phyloP scores from a whole-genome alignment of 2,113 vertebrate species.

The Garra rufa region DNA sequence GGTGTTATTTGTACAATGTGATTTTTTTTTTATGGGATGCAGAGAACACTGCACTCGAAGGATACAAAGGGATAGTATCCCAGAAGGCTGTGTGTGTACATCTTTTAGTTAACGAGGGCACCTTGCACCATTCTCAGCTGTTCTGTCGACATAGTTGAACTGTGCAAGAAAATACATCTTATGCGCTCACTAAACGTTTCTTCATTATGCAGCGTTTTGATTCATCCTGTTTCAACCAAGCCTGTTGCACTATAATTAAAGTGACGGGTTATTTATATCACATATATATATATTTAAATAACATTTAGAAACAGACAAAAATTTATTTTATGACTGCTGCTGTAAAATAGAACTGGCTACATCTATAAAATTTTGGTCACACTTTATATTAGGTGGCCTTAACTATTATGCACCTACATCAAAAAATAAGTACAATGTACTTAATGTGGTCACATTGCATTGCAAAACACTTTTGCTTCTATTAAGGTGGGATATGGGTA shows the following conservation, averaged over 20 bases:
- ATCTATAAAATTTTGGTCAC: no score
- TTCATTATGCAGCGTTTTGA: not conserved
- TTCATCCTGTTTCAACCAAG: not conserved
- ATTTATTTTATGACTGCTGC: not conserved
- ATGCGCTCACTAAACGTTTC: not conserved
- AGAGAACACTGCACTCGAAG: slow-evolving; percentile 64
- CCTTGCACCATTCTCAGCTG: not conserved
- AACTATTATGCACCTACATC: no score
- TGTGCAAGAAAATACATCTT: not conserved
- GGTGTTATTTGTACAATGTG: slow-evolving; percentile 69
- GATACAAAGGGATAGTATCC: slow-evolving; percentile 62
- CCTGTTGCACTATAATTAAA: not conserved
- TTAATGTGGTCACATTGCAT: no score
- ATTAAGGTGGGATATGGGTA: no score
- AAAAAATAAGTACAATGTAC: no score
- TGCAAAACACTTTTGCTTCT: no score
- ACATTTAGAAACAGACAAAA: not conserved
- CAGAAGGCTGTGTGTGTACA: slow-evolving; percentile 63
- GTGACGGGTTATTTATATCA: not conserved
- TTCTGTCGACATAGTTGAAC: not conserved
- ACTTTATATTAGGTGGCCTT: no score
- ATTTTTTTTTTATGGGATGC: slow-evolving; percentile 60
- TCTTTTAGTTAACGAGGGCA: slow-evolving; percentile 71
- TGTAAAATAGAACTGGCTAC: not conserved
- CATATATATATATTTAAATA: not conserved